A percentile compares a stretch with the other conserved stretches of the same genome.
Conservation (phyloP, 1,140 invertebrate species). For the Magallana ariakensis region DNA sequence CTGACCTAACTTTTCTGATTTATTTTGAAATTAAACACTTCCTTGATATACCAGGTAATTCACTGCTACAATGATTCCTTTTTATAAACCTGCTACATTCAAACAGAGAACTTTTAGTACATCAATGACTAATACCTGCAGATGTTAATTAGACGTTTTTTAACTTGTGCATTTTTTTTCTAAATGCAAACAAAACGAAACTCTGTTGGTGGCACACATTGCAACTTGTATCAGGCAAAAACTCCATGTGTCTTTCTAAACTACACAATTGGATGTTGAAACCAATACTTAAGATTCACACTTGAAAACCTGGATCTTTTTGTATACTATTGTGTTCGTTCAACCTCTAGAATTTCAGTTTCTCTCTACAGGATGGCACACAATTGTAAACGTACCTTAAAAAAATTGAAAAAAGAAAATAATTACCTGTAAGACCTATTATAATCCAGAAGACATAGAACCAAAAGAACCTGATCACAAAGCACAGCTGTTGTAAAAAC, state of each 20-base stretch:
- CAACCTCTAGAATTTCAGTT: constrained; percentile 11
- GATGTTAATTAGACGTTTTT: not conserved
- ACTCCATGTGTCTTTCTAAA: no score
- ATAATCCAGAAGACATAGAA: not conserved
- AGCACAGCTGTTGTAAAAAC: not conserved
- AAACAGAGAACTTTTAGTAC: not conserved
- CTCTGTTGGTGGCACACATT: not conserved
- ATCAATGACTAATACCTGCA: not conserved
- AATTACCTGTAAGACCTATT: not conserved
- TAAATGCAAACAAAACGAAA: not conserved
- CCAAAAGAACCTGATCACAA: not conserved
- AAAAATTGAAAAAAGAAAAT: not conserved
- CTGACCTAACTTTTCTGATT: not conserved
- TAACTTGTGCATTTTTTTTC: not conserved
- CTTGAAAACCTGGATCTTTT: constrained; percentile 1
- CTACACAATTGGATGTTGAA: no score
- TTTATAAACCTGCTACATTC: not conserved
- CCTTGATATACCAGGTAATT: not conserved
- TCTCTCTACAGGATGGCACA: not conserved
- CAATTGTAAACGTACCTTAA: not conserved
- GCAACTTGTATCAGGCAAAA: not conserved
- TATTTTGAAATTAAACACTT: not conserved
- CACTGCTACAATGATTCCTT: not conserved
- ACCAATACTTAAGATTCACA: not conserved
- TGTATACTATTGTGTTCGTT: not conserved